Evolutionary conservation across 1,140 invertebrate species (phyloP).

Genomic region (Scaptomyza montana): DNA sequence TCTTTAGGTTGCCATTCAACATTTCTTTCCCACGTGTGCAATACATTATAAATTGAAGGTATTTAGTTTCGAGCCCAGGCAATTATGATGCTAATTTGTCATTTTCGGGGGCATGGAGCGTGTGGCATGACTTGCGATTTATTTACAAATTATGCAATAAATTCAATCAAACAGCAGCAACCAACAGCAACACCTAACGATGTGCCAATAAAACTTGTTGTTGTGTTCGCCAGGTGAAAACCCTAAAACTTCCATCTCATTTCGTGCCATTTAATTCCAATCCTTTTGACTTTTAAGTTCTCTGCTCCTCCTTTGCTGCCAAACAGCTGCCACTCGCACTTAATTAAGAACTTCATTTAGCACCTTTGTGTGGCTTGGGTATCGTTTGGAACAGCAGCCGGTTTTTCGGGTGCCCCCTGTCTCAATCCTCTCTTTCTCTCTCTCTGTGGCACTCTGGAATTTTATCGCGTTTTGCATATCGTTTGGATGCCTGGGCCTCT

Average conservation of each 20-base stretch:
- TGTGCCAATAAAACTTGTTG: conserved; percentile 73
- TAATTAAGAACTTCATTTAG: conserved; percentile 82
- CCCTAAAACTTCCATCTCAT: conserved; percentile 18
- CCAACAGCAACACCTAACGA: conserved; percentile 54
- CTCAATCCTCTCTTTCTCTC: no score
- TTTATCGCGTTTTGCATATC: conserved; percentile 82
- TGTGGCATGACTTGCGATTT: conserved; percentile 45
- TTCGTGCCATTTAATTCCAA: conserved; percentile 35
- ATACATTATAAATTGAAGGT: conserved; percentile 6
- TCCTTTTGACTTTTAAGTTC: conserved; percentile 24
- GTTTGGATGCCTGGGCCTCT: conserved; percentile 35
- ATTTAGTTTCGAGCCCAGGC: conserved; percentile 18
- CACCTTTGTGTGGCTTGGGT: conserved; percentile 47
- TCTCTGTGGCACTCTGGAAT: conserved; percentile 58
- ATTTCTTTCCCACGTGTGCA: conserved; percentile 63
- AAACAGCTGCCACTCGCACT: conserved; percentile 67
- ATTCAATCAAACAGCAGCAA: conserved; percentile 59
- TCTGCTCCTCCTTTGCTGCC: conserved; percentile 30
- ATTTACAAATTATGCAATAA: conserved; percentile 81
- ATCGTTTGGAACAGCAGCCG: conserved; percentile 25
- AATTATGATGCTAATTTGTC: conserved; percentile 76
- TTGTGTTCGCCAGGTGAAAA: neutral
- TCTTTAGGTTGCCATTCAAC: neutral
- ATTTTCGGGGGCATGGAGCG: conserved; percentile 43
- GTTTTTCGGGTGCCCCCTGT: conserved; percentile 37